Evolutionary conservation across 2,113 vertebrate genomes (phyloP).

Genomic region (Cynoglossus semilaevis): DNA sequence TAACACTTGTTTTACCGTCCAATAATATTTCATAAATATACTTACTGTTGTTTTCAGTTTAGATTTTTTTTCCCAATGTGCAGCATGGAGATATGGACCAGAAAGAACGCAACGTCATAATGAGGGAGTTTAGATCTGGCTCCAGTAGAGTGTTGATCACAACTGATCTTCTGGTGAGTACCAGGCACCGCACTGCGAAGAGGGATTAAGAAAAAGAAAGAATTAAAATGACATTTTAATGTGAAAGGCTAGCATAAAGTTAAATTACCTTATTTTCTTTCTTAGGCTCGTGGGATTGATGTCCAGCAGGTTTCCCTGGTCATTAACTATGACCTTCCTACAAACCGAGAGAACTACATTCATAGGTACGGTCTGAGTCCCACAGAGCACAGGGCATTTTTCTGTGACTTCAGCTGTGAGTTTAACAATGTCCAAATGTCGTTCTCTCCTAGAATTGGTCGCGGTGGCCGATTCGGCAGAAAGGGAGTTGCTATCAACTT

Average conservation of each 20-base stretch:
- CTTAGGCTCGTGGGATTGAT: slow-evolving; percentile 95
- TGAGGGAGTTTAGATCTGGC: slow-evolving; percentile 95
- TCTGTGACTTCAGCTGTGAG: not conserved
- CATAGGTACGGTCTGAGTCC: slow-evolving; percentile 97
- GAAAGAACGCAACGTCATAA: slow-evolving; percentile 97
- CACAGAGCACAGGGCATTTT: rapidly evolving
- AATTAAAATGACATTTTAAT: not conserved
- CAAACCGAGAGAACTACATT: slow-evolving; percentile 99
- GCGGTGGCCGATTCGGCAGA: slow-evolving; percentile 96
- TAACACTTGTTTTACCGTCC: slow-evolving; percentile 60
- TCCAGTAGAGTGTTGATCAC: slow-evolving; percentile 96
- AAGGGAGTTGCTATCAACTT: slow-evolving; percentile 99
- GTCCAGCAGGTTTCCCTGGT: slow-evolving; percentile 98
- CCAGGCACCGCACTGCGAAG: rapidly evolving
- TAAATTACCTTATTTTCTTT: not conserved
- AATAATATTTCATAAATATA: slow-evolving; percentile 32
- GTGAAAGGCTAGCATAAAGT: not conserved
- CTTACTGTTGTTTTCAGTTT: not conserved
- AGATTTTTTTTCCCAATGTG: not conserved
- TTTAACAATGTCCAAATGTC: not conserved
- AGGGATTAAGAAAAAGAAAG: not conserved
- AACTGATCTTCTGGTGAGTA: slow-evolving; percentile 93
- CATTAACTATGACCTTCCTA: slow-evolving; percentile 97
- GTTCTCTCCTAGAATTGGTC: slow-evolving; percentile 85
- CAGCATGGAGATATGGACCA: slow-evolving; percentile 99